Conservation (phyloP, 2,113 vertebrate species). For the Mustela nigripes region DNA sequence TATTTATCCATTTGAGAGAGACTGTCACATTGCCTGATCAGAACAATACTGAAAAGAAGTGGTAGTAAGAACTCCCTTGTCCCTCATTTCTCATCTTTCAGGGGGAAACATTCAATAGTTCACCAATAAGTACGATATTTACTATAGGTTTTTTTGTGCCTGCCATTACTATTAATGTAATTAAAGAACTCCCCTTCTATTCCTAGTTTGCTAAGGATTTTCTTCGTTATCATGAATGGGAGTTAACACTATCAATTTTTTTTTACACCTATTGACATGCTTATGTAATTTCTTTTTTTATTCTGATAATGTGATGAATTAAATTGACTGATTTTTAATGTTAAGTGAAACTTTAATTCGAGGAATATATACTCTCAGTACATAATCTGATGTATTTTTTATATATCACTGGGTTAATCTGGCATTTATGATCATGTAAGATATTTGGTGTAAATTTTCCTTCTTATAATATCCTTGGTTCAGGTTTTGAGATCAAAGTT, state of each 20-base stretch:
- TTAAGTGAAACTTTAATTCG: not conserved
- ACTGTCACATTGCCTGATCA: not conserved
- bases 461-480: not conserved
- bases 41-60: not conserved
- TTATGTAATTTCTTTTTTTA: slow-evolving; percentile 25
- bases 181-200: not conserved
- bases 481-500: not conserved
- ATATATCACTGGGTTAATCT: not conserved
- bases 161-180: not conserved
- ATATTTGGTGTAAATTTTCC: not conserved
- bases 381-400: not conserved
- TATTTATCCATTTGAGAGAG: too few relatives aligned
- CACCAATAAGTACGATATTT: not conserved
- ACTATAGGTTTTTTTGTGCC: not conserved
- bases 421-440: not conserved
- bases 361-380: not conserved
- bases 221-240: not conserved
- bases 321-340: not conserved
- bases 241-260: not conserved
- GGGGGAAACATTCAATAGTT: not conserved
- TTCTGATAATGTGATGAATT: slow-evolving; percentile 36
- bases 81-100: not conserved
- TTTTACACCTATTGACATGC: not conserved
- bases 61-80: not conserved
- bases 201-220: not conserved